Evolutionary conservation across 2,113 vertebrate genomes (phyloP).

Genomic region (Semicossyphus pulcher): DNA sequence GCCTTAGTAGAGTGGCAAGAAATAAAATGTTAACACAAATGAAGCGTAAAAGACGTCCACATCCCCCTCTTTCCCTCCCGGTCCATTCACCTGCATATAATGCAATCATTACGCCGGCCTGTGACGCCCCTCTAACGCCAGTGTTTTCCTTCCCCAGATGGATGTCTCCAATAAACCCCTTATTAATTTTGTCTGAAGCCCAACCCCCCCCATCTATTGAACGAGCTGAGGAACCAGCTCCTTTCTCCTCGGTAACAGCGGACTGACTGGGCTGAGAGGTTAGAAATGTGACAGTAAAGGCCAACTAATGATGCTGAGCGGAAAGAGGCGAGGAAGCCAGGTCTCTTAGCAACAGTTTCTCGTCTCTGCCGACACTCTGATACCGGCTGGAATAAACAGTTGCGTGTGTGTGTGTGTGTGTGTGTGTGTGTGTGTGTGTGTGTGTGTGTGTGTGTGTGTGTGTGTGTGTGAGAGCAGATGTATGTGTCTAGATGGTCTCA

Average conservation of each 20-base stretch:
- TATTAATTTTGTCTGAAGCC: conserved; percentile 38
- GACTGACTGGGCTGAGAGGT: conserved; percentile 39
- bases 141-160: conserved; percentile 5
- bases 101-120: conserved; percentile 31
- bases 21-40: conserved; percentile 17
- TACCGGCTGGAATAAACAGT: conserved; percentile 52
- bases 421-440: conserved; percentile 18
- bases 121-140: conserved; percentile 2
- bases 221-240: conserved; percentile 8
- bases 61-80: not conserved
- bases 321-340: conserved; percentile 55
- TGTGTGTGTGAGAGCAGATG: conserved; percentile 12
- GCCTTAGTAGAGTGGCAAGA: not conserved
- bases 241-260: conserved; percentile 21
- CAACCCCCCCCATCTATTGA: conserved; percentile 1
- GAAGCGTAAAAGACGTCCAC: not conserved
- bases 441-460: conserved; percentile 13
- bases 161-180: conserved; percentile 39
- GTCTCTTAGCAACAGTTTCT: conserved; percentile 81
- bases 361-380: conserved; percentile 37
- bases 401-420: not conserved
- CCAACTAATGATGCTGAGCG: conserved; percentile 73
- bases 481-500: conserved; percentile 26
- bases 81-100: conserved; percentile 36
- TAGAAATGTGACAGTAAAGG: conserved; percentile 70